Evolutionary conservation across 2,113 vertebrate species (phyloP).

Genomic region (Centropus unirufus): DNA sequence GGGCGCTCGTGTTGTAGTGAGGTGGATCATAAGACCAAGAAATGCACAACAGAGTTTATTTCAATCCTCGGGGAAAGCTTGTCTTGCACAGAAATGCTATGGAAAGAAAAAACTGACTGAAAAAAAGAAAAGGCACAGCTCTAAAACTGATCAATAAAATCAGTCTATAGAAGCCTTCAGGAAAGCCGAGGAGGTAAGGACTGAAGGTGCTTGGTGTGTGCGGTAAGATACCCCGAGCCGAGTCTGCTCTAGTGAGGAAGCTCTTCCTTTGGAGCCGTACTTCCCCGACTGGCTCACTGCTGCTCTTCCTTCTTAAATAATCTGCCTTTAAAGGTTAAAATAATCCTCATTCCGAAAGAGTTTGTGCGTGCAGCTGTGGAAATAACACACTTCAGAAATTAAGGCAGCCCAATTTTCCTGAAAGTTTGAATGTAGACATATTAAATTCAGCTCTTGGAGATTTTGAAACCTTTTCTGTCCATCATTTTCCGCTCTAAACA

Average conservation of each 20-base stretch:
- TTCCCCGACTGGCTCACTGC: neutral
- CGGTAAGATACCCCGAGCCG: neutral
- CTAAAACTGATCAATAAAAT: neutral
- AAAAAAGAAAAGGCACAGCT: neutral
- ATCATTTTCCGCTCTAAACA: neutral
- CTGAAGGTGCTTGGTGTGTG: fast-evolving
- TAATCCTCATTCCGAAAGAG: neutral
- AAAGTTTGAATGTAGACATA: neutral
- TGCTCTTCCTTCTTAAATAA: neutral
- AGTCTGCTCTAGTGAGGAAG: neutral
- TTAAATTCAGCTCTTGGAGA: neutral
- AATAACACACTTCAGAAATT: neutral
- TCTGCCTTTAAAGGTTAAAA: neutral
- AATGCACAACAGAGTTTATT: neutral
- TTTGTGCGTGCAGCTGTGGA: neutral
- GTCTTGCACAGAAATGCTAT: neutral
- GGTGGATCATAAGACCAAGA: neutral
- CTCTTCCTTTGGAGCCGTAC: neutral
- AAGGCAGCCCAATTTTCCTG: neutral
- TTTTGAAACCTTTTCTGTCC: neutral
- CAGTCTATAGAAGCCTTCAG: neutral
- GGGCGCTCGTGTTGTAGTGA: fast-evolving
- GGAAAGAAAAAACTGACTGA: neutral
- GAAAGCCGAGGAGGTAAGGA: neutral
- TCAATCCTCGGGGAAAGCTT: neutral